Conservation (phyloP, 92 coral and sea anemone genomes). For the Epizoanthus scotinus region DNA sequence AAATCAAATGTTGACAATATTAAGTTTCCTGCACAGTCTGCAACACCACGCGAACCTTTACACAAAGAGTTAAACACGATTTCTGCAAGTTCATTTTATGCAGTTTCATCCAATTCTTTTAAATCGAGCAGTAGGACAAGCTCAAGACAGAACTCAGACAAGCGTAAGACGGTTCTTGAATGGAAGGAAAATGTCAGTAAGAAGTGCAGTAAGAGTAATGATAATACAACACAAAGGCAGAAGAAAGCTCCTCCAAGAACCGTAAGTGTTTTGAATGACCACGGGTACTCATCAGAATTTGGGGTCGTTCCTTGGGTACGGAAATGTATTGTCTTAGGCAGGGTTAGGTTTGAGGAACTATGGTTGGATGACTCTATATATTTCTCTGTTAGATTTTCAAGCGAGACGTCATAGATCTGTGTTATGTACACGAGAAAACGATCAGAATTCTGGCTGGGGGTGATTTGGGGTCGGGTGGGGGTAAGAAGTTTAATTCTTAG, state of each 20-base stretch:
- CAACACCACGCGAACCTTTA: constrained; percentile 19
- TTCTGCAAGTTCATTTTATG: constrained; percentile 11
- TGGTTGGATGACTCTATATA: too few relatives aligned
- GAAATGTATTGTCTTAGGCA: too few relatives aligned
- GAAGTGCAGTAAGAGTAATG: neutral
- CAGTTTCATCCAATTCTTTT: neutral
- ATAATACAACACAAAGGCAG: neutral
- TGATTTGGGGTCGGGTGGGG: too few relatives aligned
- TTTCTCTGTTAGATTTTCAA: too few relatives aligned
- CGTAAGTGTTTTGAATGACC: neutral
- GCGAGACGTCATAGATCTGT: too few relatives aligned
- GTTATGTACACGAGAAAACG: too few relatives aligned
- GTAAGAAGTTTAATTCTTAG: too few relatives aligned
- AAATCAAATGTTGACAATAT: neutral
- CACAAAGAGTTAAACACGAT: neutral
- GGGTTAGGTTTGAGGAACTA: too few relatives aligned
- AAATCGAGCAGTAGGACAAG: neutral
- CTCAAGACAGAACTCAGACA: neutral
- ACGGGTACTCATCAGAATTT: too few relatives aligned
- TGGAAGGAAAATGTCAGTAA: neutral
- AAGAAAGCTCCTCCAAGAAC: constrained; percentile 6
- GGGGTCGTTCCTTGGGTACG: too few relatives aligned
- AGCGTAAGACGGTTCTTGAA: neutral
- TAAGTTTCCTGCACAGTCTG: neutral
- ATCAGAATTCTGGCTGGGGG: too few relatives aligned